phyloP scores from a whole-genome alignment of 2,888 invertebrate species.

The Ceraclea dissimilis region DNA sequence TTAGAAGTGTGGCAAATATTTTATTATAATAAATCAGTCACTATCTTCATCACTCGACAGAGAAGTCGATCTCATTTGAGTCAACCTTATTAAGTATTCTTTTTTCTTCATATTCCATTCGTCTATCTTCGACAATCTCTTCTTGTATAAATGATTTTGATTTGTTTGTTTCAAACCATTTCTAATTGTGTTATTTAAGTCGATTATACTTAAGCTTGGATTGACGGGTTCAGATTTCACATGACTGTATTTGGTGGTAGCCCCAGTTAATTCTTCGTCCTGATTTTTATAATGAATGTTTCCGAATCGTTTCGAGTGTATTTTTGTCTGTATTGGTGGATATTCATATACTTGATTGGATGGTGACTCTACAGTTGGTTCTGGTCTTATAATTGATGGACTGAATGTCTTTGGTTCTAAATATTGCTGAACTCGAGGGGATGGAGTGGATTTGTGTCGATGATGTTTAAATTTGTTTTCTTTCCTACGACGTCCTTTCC shows the following conservation, averaged over 20 bases:
- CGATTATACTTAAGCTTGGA: slow-evolving; percentile 22
- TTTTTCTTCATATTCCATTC: slow-evolving; percentile 19
- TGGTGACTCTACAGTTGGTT: slow-evolving; percentile 9
- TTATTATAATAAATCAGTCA: background rate
- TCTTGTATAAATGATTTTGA: slow-evolving; percentile 7
- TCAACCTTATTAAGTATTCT: slow-evolving; percentile 5
- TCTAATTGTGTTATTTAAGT: slow-evolving; percentile 24
- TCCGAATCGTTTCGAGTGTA: slow-evolving; percentile 12
- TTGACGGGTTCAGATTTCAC: slow-evolving; percentile 14
- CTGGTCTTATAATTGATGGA: slow-evolving; percentile 20
- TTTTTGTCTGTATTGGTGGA: slow-evolving; percentile 16
- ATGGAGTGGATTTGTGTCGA: slow-evolving; percentile 15
- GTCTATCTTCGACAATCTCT: slow-evolving; percentile 13
- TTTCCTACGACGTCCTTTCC: slow-evolving; percentile 12
- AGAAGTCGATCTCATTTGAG: background rate
- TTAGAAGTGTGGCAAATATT: no score
- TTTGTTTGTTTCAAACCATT: slow-evolving; percentile 17
- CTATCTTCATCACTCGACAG: background rate
- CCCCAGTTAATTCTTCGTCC: slow-evolving; percentile 8
- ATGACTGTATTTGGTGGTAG: no score
- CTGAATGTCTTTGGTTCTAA: slow-evolving; percentile 21
- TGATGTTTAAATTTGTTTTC: slow-evolving; percentile 17
- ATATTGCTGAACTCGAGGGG: slow-evolving; percentile 12
- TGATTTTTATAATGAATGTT: slow-evolving; percentile 7
- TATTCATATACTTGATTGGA: slow-evolving; percentile 15